A percentile compares a stretch with the other conserved stretches of the same genome.
phyloP scores from a whole-genome alignment of 2,113 vertebrate species.

The Limnothrissa miodon region DNA sequence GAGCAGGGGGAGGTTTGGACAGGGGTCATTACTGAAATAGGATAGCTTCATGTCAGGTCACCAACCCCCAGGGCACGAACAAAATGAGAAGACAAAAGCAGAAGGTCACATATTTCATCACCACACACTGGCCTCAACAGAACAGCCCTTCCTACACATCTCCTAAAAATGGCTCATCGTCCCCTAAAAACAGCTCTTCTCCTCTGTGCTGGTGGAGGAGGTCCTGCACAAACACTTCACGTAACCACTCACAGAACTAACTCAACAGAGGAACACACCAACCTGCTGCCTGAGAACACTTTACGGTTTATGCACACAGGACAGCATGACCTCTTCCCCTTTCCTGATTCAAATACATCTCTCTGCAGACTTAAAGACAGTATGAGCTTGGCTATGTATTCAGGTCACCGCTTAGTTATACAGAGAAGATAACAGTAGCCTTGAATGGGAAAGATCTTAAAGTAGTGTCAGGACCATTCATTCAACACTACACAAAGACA shows the following conservation, averaged over 20 bases:
- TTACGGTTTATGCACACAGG: neutral
- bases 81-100: conserved; percentile 40
- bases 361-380: neutral
- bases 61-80: neutral
- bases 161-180: neutral
- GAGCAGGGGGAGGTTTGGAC: neutral
- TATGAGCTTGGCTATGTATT: neutral
- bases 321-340: neutral
- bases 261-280: neutral
- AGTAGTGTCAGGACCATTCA: neutral
- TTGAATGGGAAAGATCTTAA: neutral
- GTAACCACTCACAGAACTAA: neutral
- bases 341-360: neutral
- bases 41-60: conserved; percentile 20
- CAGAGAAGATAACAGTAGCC: neutral
- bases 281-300: neutral
- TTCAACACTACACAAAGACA: neutral
- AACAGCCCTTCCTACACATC: neutral
- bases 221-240: neutral
- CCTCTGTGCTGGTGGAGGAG: neutral
- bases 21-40: conserved; percentile 1
- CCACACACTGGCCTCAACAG: neutral
- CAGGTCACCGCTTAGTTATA: neutral
- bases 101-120: conserved; percentile 35
- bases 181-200: neutral